Base-by-base conservation (phyloP, 2,888 invertebrate genomes). In the Ferrisia virgata region DNA sequence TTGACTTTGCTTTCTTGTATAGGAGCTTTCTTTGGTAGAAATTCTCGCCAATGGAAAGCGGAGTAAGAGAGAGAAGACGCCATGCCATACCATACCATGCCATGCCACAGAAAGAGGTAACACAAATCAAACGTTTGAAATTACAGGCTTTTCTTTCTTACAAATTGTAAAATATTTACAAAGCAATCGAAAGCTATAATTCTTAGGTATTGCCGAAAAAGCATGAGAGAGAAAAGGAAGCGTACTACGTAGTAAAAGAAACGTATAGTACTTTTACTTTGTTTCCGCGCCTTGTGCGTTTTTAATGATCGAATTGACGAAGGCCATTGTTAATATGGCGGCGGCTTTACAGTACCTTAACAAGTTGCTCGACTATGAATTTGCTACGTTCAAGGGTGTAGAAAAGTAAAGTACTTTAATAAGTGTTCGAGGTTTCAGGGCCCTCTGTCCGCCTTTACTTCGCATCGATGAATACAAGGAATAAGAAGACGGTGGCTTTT, bases 101-200 rank as follows among this genome's bases (percentile, higher is more conserved):
- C 36, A 36, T 36, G n/a, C 18, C 47, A 47, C 25, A 64, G 58
- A 64, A 64, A 64, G 58, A 64, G 58, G 25, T 28, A 64, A 64
- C 58, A 64, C 58, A 64, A 64, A 64, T 64, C 58, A 64, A 64
- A 64, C 58, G 58, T 64, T 64, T 64, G 58, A 64, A 64, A 64
- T 64, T 64, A 64, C 58, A 64, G 58, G 58, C 58, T 64, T 64
- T 64, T 64, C 58, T 22, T 64, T 64, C 58, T 64, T 64, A 64
- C 58, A 64, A 64, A 64, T 64, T 64, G 58, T 28, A 28, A 64
- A 64, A 64, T 64, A 64, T 64, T 64, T 64, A 64, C 58, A 64
- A 64, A 64, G 58, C 58, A 25, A 64, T 64, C 28, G 58, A 64
- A 64, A 64, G 58, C 58, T 64, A 64, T 64, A 64, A 64, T 64